These are phyloP conservation scores for Hofmannophila pseudospretella DNA, from an alignment of 2,888 invertebrate genomes.

Conservation along the genomic window DNA sequence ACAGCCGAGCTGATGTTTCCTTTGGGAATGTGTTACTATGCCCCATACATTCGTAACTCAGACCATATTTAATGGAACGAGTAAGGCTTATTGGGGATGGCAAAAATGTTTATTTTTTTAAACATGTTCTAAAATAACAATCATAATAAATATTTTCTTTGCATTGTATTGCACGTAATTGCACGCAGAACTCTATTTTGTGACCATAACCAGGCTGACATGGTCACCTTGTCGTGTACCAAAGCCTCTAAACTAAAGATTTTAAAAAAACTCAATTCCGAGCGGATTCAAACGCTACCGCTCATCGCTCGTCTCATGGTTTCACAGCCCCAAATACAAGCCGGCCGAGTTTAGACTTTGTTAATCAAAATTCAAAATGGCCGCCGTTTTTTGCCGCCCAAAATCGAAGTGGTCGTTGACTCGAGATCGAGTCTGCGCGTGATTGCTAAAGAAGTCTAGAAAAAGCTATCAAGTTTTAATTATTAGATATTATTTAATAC, in stretches of 20 bases:
- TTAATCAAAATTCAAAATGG: slow-evolving; percentile 30
- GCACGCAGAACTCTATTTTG: no score
- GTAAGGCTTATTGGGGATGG: slow-evolving; percentile 51
- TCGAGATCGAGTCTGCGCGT: slow-evolving; percentile 1
- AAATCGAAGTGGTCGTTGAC: slow-evolving; percentile 25
- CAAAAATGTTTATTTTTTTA: no score
- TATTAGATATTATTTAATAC: no score
- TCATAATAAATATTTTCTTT: no score
- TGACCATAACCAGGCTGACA: no score
- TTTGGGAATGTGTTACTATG: slow-evolving; percentile 33
- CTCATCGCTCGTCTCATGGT: slow-evolving; percentile 11
- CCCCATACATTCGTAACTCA: slow-evolving; percentile 41
- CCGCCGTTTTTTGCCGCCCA: slow-evolving; percentile 26
- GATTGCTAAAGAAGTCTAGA: background rate
- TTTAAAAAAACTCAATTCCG: no score
- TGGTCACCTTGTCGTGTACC: no score
- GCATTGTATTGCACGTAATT: no score
- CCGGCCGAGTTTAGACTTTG: slow-evolving; percentile 16
- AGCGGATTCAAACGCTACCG: no score
- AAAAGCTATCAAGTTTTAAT: background rate
- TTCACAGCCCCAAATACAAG: slow-evolving; percentile 18
- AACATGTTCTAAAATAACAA: no score
- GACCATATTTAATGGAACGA: slow-evolving; percentile 22
- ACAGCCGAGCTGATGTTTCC: slow-evolving; percentile 38
- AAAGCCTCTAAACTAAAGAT: no score